A percentile compares a stretch with the other conserved stretches of the same genome.
Conservation (phyloP, 2,888 invertebrate species). For the Liodrosophila aerea region DNA sequence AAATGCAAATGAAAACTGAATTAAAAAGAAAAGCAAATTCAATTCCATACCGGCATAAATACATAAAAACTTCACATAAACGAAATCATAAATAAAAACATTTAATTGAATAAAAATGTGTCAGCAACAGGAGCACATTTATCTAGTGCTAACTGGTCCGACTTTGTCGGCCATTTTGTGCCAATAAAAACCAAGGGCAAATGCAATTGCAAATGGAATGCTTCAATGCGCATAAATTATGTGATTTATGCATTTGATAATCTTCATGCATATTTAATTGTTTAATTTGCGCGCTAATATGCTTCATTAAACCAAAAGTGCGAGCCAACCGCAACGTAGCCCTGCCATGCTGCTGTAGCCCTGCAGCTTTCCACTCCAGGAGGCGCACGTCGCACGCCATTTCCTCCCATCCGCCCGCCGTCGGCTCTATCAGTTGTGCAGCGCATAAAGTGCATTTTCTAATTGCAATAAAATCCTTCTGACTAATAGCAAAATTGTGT, state of each 20-base stretch:
- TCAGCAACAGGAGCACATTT: no score
- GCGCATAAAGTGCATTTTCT: slow-evolving; percentile 65
- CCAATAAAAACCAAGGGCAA: slow-evolving; percentile 8
- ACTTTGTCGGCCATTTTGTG: slow-evolving; percentile 15
- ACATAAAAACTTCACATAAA: no score
- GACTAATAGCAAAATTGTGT: slow-evolving; percentile 72
- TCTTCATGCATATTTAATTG: slow-evolving; percentile 64
- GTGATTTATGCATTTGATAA: slow-evolving; percentile 44
- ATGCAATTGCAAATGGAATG: slow-evolving; percentile 14
- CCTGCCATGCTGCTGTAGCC: not conserved
- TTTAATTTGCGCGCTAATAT: slow-evolving; percentile 54
- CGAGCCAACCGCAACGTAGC: not conserved
- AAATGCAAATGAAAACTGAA: no score
- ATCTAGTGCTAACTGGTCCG: no score
- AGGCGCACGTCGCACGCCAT: not conserved
- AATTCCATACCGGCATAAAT: no score
- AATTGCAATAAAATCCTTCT: slow-evolving; percentile 71
- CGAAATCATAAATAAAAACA: no score
- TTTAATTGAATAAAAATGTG: not conserved
- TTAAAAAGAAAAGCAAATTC: no score
- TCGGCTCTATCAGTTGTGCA: not conserved
- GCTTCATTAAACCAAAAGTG: slow-evolving; percentile 39
- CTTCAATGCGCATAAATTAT: slow-evolving; percentile 25
- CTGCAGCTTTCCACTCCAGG: not conserved
- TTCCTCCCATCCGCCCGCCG: not conserved